A percentile compares a stretch with the other conserved stretches of the same genome.
Evolutionary conservation across 2,888 invertebrate genomes (phyloP).

Genomic region (Rhopalosiphum nymphaeae): DNA sequence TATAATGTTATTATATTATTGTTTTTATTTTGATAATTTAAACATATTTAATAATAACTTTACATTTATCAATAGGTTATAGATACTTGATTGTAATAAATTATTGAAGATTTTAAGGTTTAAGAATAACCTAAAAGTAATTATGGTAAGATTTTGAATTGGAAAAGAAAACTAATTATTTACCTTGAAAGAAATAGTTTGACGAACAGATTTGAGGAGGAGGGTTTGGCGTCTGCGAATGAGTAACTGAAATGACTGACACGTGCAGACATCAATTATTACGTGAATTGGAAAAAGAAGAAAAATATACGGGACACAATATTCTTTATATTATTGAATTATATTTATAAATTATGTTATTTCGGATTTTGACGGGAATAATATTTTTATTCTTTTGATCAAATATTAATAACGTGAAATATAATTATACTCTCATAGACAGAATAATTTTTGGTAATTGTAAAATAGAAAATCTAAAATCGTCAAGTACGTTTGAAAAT

Average conservation of each 20-base stretch:
- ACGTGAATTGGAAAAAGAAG: background rate
- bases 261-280: background rate
- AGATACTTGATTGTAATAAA: background rate
- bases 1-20: no score
- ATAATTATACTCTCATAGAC: background rate
- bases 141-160: background rate
- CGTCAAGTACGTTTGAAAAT: background rate
- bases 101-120: background rate
- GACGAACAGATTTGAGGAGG: background rate
- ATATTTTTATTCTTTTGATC: background rate
- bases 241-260: background rate
- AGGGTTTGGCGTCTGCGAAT: background rate
- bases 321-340: background rate
- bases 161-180: background rate
- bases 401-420: background rate
- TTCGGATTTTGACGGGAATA: background rate
- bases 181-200: background rate
- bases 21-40: background rate
- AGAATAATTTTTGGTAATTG: background rate
- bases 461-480: background rate
- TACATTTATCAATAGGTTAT: background rate
- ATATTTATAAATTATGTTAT: background rate
- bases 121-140: background rate
- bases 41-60: background rate
- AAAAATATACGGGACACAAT: background rate